Conservation (phyloP, 1,140 invertebrate species). For the Aphidius gifuensis region DNA sequence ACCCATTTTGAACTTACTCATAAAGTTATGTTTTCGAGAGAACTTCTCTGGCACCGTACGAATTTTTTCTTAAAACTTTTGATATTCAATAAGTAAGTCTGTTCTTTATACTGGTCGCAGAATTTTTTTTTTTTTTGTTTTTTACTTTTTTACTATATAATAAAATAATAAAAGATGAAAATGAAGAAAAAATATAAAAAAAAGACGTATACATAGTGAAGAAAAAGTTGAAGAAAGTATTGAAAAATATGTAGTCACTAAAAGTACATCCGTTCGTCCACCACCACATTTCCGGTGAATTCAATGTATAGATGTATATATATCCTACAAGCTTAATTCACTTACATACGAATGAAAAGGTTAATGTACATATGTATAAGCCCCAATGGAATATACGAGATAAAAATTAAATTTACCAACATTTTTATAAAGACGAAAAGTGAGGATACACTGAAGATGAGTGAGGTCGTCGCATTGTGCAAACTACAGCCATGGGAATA, state of each 20-base stretch:
- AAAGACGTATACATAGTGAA: slow-evolving; percentile 4
- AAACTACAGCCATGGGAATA: slow-evolving; percentile 2
- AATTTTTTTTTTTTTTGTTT: slow-evolving; percentile 16
- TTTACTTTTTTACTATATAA: slow-evolving; percentile 1
- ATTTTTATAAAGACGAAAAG: too few species aligned
- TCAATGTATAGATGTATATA: background rate
- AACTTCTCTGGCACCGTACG: slow-evolving; percentile 26
- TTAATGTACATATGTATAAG: background rate
- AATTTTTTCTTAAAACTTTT: slow-evolving; percentile 26
- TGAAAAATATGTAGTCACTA: background rate
- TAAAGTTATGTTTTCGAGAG: slow-evolving; percentile 28
- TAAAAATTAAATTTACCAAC: too few species aligned
- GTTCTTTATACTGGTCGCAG: slow-evolving; percentile 5
- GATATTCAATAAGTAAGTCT: slow-evolving; percentile 23
- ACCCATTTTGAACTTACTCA: slow-evolving; percentile 25
- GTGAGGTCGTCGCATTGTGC: background rate
- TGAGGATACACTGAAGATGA: too few species aligned
- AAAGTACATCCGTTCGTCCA: background rate
- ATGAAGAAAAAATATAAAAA: slow-evolving; percentile 5
- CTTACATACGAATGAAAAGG: background rate
- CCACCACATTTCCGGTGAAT: slow-evolving; percentile 2
- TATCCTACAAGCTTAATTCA: background rate
- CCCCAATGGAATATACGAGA: background rate
- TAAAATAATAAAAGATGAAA: slow-evolving; percentile 5
- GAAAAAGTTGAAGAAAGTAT: slow-evolving; percentile 1